Conservation (phyloP, 2,113 vertebrate species). For the Hemiscyllium ocellatum region DNA sequence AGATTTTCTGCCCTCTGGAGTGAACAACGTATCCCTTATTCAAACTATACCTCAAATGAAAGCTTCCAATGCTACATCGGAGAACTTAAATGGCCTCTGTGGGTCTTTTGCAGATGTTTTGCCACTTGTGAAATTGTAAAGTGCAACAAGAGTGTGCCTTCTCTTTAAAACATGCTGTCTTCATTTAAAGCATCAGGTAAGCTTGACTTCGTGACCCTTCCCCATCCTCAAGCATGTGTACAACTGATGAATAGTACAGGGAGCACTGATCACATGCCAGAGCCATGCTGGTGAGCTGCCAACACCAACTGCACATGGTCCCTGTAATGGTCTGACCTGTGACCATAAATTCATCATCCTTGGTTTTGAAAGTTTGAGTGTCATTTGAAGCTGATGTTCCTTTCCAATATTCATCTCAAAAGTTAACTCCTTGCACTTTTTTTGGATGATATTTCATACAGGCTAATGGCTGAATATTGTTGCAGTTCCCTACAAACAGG, state of each 20-base stretch:
- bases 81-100: neutral
- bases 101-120: neutral
- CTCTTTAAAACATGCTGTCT: neutral
- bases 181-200: neutral
- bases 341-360: neutral
- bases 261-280: neutral
- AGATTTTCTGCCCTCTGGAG: neutral
- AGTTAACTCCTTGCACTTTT: neutral
- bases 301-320: neutral
- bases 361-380: neutral
- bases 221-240: neutral
- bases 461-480: neutral
- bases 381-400: neutral
- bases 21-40: neutral
- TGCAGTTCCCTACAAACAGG: neutral
- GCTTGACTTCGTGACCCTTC: neutral
- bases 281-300: neutral
- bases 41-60: neutral
- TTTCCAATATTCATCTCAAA: neutral
- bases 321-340: neutral
- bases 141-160: neutral
- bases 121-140: neutral
- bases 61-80: neutral
- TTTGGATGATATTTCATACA: neutral
- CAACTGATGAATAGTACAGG: neutral